phyloP scores from a whole-genome alignment of 2,888 invertebrate species.

The Melanotus villosus region DNA sequence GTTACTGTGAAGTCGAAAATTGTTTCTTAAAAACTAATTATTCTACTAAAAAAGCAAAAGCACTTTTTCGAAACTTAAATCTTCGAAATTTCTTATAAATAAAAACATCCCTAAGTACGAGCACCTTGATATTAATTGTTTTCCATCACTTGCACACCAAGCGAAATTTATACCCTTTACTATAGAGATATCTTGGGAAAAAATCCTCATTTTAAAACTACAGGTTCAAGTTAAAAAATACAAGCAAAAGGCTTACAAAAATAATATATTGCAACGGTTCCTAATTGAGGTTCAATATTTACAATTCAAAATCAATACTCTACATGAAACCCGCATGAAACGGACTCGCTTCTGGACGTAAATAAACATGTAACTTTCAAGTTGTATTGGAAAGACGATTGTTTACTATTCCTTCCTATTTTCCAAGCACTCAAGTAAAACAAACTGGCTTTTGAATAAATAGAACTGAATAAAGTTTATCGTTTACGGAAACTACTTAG shows the following conservation, averaged over 20 bases:
- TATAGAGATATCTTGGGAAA: no score
- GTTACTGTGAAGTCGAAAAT: no score
- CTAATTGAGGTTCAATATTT: conserved; percentile 24
- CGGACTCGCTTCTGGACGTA: conserved; percentile 7
- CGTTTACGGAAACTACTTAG: not conserved
- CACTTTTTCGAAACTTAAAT: no score
- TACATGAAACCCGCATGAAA: conserved; percentile 21
- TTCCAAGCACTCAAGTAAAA: not conserved
- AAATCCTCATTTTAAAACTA: not conserved
- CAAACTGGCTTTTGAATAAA: conserved; percentile 12
- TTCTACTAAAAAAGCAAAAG: no score
- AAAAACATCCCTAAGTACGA: no score
- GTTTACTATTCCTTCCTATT: conserved; percentile 12
- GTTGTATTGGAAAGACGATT: conserved; percentile 16
- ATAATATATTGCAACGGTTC: no score
- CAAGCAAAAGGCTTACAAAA: not conserved
- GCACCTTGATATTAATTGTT: no score
- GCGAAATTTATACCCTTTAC: no score
- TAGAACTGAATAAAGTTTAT: no score
- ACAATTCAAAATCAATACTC: conserved; percentile 13
- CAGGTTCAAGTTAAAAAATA: not conserved
- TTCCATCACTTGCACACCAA: no score
- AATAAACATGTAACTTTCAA: conserved; percentile 21
- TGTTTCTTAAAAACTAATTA: no score
- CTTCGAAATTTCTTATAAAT: no score